Conservation (phyloP, 2,888 invertebrate genomes). For the Malthinus flaveolus region DNA sequence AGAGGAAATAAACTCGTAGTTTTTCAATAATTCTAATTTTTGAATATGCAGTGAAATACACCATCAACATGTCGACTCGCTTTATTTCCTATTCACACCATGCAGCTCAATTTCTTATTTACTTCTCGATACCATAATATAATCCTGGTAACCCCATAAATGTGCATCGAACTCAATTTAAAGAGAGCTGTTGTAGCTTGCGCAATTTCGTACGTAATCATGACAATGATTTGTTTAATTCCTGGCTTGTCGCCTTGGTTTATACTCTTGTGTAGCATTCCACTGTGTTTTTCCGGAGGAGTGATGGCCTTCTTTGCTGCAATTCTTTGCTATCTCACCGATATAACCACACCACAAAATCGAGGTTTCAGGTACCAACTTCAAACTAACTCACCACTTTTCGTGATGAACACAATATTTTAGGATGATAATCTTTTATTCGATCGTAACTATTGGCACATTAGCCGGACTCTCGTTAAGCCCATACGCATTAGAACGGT, state of each 20-base stretch:
- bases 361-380: slow-evolving; percentile 62
- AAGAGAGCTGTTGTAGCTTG: neutral
- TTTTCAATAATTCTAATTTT: no score
- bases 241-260: slow-evolving; percentile 45
- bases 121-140: neutral
- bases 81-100: neutral
- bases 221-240: slow-evolving; percentile 8
- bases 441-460: slow-evolving; percentile 62
- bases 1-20: no score
- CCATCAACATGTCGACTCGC: no score
- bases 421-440: slow-evolving; percentile 68
- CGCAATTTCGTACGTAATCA: neutral
- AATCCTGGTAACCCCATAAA: no score
- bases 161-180: no score
- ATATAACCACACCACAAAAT: slow-evolving; percentile 63
- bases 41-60: no score
- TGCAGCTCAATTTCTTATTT: no score
- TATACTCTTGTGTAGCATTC: slow-evolving; percentile 60
- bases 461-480: slow-evolving; percentile 64
- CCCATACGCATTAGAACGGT: slow-evolving; percentile 60
- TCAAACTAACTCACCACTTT: neutral
- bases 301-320: slow-evolving; percentile 64
- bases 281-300: slow-evolving; percentile 65
- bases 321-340: slow-evolving; percentile 59
- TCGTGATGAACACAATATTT: neutral